Base-by-base conservation (phyloP, 2,113 vertebrate species). In the Onychorhynchus coronatus region DNA sequence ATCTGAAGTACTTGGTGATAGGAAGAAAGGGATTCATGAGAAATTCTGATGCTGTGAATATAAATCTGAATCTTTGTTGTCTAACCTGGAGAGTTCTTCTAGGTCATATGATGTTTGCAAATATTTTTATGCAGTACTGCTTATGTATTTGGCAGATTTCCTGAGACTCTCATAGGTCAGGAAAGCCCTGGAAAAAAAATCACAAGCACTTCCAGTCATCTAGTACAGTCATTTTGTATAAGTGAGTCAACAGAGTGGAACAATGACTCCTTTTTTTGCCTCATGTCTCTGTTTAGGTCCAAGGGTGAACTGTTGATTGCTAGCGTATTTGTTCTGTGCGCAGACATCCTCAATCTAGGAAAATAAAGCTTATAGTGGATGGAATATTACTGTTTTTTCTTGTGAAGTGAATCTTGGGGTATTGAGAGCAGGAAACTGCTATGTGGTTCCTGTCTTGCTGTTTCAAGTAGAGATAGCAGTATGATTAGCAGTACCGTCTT, bases 261-360 rank as follows among this genome's bases (percentile, higher is more conserved):
- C 77, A 89, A 95, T 77, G 63, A 47, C 63, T 91, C 42, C 42
- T 85, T 96, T 81, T 90, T 90, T 92, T 74, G 41, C 50, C 33
- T 91, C 14, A 9, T 33, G 68, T 35, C 63, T 95, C 50, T 92
- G 68, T 80, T 92, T 74, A 77, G 42, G 67, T 80, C 91, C 50
- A 84, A 63, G 72, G 72, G 83, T 84, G 91, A 83, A 4, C 72
- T 74, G 23, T 77, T 83, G 71, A 68, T 93, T 67, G 42, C 39
- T 92, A 24, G 28, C 71, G 59, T 93, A 58, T 88, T 93, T 95
- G 67, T 66, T 93, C 63, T 80, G 24, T 81, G 63, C 56, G 1
- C 50, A 55, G 68, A 58, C 1, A 0, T 74, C 91, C 46, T 67
- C 25, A 85, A 1, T 46, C 35, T 53, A 85, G 76, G 55, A 91